Base-by-base conservation (phyloP, 2,113 vertebrate genomes). In the Semnornis frantzii region DNA sequence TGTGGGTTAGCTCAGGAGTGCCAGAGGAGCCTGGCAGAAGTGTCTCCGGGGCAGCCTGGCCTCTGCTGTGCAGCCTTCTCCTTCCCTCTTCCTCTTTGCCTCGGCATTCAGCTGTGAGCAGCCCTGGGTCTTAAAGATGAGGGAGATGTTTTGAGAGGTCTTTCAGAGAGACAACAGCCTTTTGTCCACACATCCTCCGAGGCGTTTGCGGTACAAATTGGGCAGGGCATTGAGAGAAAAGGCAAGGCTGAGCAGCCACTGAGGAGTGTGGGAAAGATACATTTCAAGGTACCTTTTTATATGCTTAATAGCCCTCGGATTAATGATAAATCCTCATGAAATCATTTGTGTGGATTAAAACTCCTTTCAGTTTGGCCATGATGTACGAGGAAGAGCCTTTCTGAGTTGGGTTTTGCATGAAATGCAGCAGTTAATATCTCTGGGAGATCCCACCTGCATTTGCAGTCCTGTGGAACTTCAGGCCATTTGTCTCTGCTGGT, bases 331-430 rank as follows among this genome's bases (percentile, higher is more conserved):
- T 23, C 58, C 68, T 74, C 85, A 27, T 10, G 39, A 80, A 94
- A 93, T 78, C 42, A 52, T 90, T 69, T 81, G 44, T 44, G 66
- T 82, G 48, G 65, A 91, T 92, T 93, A 71, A 94, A 87, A 74
- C 12, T 8, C 39, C 28, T 79, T 96, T 89, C 44, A 58, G 4
- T 87, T 87, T 75, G 60, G 62, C 68, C 57, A 48, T 82, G 50
- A 88, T 87, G 39, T 87, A 52, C 58, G 78, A 91, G 31, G 28
- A 85, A n/a, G 64, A 85, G 44, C 46, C 71, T 44, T 74, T 87
- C 64, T 85, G 82, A 80, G 48, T 60, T 92, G 65, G 33, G 30
- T 82, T 95, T 91, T 92, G 58, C 79, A n/a, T 85, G 76, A 89
- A 93, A 77, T 63, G 75, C 69, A 63, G 48, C 27, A 64, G 48